Evolutionary conservation across 1,140 invertebrate species (phyloP), one percentile per base, ranked within the genome.

Genomic region (Drosophila sp.): DNA sequence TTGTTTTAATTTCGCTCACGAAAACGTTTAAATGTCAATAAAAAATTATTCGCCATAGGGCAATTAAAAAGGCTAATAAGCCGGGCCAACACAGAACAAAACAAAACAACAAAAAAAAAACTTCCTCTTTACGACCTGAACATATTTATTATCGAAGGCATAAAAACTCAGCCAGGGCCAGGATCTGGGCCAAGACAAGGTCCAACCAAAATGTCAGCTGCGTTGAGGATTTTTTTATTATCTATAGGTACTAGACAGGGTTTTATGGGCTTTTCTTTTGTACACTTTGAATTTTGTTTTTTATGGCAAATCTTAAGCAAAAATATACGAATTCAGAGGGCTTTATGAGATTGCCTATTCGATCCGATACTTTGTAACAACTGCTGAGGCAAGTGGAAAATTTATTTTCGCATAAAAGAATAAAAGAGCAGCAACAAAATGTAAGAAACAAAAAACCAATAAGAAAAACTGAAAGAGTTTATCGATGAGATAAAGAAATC

Each of bases 11-110:
- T 87, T 78, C 67, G 60, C 25, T 55, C 35, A 50, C 66, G 30
- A 23, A 47, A 72, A 60, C 83, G 80, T 80, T 87, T 87, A 87
- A 79, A 83, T 71, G 70, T 66, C 64, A 70, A 84, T 89, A 78
- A 89, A 89, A 86, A 89, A 80, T 79, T 79, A 89, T 89, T 80
- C 74, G 63, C 60, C 75, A 70, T 77, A 72, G 84, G 66, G 58
- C 84, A 89, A 89, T 89, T 89, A 89, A 89, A 79, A 89, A 79
- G 72, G 77, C 77, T 69, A 89, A 83, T 76, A 64, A 87, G 80
- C 73, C 64, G 41, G 64, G 61, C 60, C 47, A 65, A 54, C 55
- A 40, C 66, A 66, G 69, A 61, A 78, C 27, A 64, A 62, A 32
- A 17, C 44, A 78, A 70, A 58, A 66, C 61, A 60, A 41, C 25